These are phyloP conservation scores for Chaetoderma sp. DNA, from an alignment of 2,888 invertebrate species.

Conservation along the genomic window DNA sequence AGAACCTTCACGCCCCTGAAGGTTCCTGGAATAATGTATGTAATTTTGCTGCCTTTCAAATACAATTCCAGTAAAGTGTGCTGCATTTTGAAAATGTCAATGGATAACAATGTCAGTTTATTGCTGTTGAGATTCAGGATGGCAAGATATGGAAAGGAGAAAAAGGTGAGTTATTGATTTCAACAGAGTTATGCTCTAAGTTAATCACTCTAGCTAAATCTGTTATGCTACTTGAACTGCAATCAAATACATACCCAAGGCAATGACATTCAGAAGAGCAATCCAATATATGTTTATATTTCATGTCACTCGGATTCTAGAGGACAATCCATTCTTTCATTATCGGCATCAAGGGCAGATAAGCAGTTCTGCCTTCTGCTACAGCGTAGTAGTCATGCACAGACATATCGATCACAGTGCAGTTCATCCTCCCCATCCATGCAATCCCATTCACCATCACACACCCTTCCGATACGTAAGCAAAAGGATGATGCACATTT, in stretches of 20 bases:
- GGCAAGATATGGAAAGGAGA: neutral
- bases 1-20: constrained; percentile 73
- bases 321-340: neutral
- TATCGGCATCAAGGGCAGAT: neutral
- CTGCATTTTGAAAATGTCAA: neutral
- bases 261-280: neutral
- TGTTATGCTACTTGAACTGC: neutral
- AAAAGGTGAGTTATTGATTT: neutral
- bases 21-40: neutral
- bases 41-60: neutral
- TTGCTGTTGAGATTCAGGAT: neutral
- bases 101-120: neutral
- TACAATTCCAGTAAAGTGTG: neutral
- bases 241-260: neutral
- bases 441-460: neutral
- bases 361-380: neutral
- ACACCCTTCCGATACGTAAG: neutral
- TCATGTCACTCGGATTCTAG: neutral
- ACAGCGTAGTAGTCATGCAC: neutral
- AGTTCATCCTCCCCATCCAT: neutral
- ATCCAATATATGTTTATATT: neutral
- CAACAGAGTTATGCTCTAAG: neutral
- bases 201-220: neutral
- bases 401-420: neutral
- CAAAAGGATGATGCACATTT: constrained; percentile 1